Evolutionary conservation across 1,140 invertebrate species (phyloP), one percentile per base, ranked within the genome.

Genomic region (Hyphantria cunea): DNA sequence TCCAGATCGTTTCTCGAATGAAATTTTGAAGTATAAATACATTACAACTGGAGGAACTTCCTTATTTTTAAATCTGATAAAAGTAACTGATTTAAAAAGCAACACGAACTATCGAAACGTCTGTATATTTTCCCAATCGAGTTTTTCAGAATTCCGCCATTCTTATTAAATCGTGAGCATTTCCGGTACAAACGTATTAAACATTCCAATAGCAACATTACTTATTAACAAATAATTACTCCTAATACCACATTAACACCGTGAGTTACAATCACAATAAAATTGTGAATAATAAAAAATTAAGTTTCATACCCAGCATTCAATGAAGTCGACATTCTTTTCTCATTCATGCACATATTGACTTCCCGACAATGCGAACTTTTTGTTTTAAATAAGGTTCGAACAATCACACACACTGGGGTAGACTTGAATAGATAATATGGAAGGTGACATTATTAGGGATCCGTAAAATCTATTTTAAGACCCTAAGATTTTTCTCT

Each of bases 351-450:
- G 11, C 17, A 32, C 6, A 32, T 58, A 48, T 58, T 58, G 34
- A 31, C 11, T n/a, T 31, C 0, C 25, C 11, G 55, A 58, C 55
- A 58, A 58, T 58, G 55, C 1, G 14, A 10, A 13, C 39, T 58
- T 47, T 58, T 58, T 58, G 13, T 49, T 12, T 7, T 49, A 13
- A 48, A 58, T 48, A 48, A 48, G 25, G 33, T 49, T 48, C 31
- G 55, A 58, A 58, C 55, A 58, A 58, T 58, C 45, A 42, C 12
- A 12, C 54, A 44, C 55, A 49, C 44, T 58, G 14, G 41, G 25
- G 7, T 55, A 11, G 12, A 8, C n/a, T 47, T 47, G 55, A 58
- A 34, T 49, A 8, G 33, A 13, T n/a, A 25, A 25, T 25, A 3
- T 44, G 9, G n/a, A 17, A 15, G 10, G 14, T 13, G 17, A 44